Base-by-base conservation (phyloP, 2,888 invertebrate genomes). In the Ditula angustiorana region DNA sequence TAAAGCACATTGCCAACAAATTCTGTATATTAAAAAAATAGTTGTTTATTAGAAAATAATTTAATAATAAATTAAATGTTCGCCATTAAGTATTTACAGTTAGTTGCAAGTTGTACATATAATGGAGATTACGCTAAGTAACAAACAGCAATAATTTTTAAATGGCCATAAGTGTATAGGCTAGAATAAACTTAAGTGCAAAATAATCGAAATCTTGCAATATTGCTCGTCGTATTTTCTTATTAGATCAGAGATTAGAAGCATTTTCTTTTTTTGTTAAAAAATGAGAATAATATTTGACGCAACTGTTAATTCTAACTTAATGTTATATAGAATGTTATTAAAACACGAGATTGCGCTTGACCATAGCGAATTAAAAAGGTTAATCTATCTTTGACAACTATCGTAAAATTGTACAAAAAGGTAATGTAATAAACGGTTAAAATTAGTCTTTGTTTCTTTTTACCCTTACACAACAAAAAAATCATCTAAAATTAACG, bases 71-170 rank as follows among this genome's bases (percentile, higher is more conserved):
- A 28, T 13, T 26, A 37, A 49, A 47, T 62, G 37, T 37, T 62
- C 8, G 49, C 11, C 24, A 41, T 37, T 49, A 52, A 58, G 33
- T 16, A 16, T 60, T 50, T 44, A 59, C 46, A 52, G 46, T 19
- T 61, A 59, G 56, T 46, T n/a, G 50, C 47, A 61, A 57, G 13
- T 49, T 76, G 76, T 76, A 76, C 67, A 80, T 74, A 79, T 37
- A 80, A 78, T 81, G 75, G 59, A 59, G 63, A 60, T 53, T 58
- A 69, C 44, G 50, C 33, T 61, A 66, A 61, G 44, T 46, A 67
- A 70, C 64, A 67, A 69, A 75, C 76, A 82, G 82, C 82, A 82
- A 82, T 82, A 82, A 81, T 71, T 70, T 74, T 52, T 59, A 74
- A 70, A 69, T 69, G 59, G 70, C 72, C 72, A 68, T 74, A 75